Base-by-base conservation (phyloP, 2,797 vertebrate species). In the Sylvilagus floridanus region DNA sequence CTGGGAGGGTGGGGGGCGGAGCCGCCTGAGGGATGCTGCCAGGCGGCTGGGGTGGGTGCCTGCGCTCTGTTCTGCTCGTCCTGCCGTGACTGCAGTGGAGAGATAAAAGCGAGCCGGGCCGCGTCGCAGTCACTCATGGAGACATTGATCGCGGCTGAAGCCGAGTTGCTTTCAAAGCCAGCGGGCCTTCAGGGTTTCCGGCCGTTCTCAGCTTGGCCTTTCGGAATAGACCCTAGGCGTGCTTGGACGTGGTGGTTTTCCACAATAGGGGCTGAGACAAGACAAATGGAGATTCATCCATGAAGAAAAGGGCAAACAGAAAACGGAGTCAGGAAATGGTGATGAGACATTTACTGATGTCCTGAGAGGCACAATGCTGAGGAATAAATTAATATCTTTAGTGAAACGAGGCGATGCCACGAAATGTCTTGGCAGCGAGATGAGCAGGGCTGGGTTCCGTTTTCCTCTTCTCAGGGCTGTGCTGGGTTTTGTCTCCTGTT, bases 1-100 rank as follows among this genome's bases (percentile, higher is more conserved):
- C 42, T 6, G 37, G 37, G 37, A 4, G 37, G 4, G 37, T 4
- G 37, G 37, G 42, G 90, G 24, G 73, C 0, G 0, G 28, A 63
- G 78, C 96, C 95, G 84, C 76, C 47, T 94, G 93, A 85, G 87
- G 88, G 96, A 85, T 93, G 84, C 72, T 92, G 93, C 83, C 90
- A 97, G 88, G 78, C 90, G 76, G 50, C 60, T 8, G 0, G 9
- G 60, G 79, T 82, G 84, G 95, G 94, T 88, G 79, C 87, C 95
- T 97, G 95, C 93, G 85, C 88, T 78, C 30, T 60, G 84, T 73
- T 76, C 76, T 62, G 85, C 73, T 73, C 76, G 73, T 35, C 87
- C 37, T 86, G 62, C 26, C 0, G 84, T 14, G 13, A 81, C 63
- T 96, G 63, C 54, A 77, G 82, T 72, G 66, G 66, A 73, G 96